Evolutionary conservation across 2,113 vertebrate species (phyloP).

Genomic region (Junco hyemalis): DNA sequence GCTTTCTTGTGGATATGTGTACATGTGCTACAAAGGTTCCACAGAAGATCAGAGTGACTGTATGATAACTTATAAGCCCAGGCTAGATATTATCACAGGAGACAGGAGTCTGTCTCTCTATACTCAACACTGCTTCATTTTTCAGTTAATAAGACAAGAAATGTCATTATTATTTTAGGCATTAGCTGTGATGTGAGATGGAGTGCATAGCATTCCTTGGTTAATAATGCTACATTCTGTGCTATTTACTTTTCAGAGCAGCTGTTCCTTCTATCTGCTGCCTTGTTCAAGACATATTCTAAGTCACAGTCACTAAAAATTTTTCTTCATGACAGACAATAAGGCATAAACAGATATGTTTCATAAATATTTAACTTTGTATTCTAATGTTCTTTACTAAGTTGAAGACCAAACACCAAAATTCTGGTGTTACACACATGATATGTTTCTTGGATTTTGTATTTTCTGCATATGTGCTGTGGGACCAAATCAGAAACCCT

Average conservation of each 20-base stretch:
- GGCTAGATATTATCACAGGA: conserved; percentile 69
- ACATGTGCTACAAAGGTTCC: conserved; percentile 33
- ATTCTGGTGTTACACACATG: neutral
- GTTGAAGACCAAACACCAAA: neutral
- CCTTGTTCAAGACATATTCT: neutral
- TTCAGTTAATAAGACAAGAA: conserved; percentile 73
- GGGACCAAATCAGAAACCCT: neutral
- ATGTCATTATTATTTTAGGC: conserved; percentile 72
- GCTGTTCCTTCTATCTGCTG: conserved; percentile 41
- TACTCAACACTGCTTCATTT: conserved; percentile 65
- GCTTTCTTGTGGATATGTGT: conserved; percentile 41
- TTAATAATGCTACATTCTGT: conserved; percentile 67
- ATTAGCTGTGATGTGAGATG: conserved; percentile 63
- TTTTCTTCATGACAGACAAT: neutral
- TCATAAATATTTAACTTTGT: neutral
- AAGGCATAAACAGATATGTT: neutral
- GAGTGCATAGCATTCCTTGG: conserved; percentile 48
- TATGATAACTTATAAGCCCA: conserved; percentile 39
- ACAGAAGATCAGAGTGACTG: conserved; percentile 55
- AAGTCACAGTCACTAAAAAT: conserved; percentile 12
- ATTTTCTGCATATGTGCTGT: neutral
- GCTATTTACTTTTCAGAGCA: conserved; percentile 64
- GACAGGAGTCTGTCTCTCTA: conserved; percentile 42
- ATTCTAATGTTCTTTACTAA: neutral
- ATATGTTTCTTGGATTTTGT: neutral